Conservation (phyloP, 2,797 vertebrate species). For the Arvicola amphibius region DNA sequence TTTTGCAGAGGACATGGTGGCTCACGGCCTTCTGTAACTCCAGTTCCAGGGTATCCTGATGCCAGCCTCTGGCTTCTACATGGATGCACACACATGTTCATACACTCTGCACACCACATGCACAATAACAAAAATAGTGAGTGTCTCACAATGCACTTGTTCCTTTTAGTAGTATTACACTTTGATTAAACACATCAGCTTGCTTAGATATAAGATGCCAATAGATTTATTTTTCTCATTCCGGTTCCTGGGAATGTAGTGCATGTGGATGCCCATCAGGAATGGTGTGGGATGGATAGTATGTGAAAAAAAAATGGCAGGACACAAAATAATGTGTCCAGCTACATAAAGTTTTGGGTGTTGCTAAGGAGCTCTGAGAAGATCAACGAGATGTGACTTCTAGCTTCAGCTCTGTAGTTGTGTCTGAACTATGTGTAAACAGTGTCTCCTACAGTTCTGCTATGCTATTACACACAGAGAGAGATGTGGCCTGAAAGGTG, state of each 20-base stretch:
- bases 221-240: constrained; percentile 65
- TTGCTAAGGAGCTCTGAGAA: constrained; percentile 44
- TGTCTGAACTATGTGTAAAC: background rate
- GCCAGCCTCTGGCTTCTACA: background rate
- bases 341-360: constrained; percentile 36
- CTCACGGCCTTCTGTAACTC: background rate
- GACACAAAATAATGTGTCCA: constrained; percentile 50
- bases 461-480: constrained; percentile 8
- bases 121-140: constrained; percentile 11
- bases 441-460: background rate
- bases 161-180: constrained; percentile 48
- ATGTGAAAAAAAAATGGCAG: constrained; percentile 53
- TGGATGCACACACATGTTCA: background rate
- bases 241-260: constrained; percentile 71
- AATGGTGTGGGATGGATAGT: constrained; percentile 57
- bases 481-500: constrained; percentile 16
- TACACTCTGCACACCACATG: background rate
- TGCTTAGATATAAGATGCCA: constrained; percentile 39
- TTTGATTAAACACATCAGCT: constrained; percentile 34
- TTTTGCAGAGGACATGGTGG: background rate
- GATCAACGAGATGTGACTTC: constrained; percentile 56
- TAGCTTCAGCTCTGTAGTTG: constrained; percentile 38
- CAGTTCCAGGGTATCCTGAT: background rate
- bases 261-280: constrained; percentile 63
- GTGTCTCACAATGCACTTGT: background rate